A percentile compares a stretch with the other conserved stretches of the same genome.
These are phyloP conservation scores for Dynastes maya DNA, from an alignment of 2,888 invertebrate genomes.

Conservation along the genomic window DNA sequence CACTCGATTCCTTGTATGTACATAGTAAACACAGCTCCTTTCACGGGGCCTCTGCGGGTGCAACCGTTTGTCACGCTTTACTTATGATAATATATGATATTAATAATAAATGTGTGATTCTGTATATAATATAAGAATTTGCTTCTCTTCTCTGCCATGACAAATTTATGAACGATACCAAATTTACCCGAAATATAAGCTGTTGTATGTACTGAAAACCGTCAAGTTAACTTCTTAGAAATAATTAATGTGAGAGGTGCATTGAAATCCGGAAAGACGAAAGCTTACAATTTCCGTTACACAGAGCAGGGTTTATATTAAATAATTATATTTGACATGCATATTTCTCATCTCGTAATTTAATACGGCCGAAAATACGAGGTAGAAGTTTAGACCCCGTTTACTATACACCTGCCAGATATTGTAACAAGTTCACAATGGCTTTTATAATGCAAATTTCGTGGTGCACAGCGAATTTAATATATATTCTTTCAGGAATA, in stretches of 20 bases:
- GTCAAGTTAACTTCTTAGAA: background rate
- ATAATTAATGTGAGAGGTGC: slow-evolving; percentile 12
- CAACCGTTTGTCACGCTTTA: no score
- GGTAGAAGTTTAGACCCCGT: slow-evolving; percentile 7
- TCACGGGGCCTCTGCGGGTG: no score
- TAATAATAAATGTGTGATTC: no score
- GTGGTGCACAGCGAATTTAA: slow-evolving; percentile 26
- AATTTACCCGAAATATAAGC: background rate
- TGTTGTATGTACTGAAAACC: background rate
- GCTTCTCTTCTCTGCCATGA: no score
- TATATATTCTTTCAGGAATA: slow-evolving; percentile 33
- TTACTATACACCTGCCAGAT: slow-evolving; percentile 27
- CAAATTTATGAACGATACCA: no score
- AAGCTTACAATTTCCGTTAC: slow-evolving; percentile 27
- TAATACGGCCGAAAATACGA: slow-evolving; percentile 27
- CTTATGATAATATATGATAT: no score
- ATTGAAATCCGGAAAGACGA: slow-evolving; percentile 34
- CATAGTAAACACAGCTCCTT: no score
- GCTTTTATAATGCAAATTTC: slow-evolving; percentile 34
- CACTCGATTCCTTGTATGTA: no score
- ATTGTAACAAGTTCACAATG: slow-evolving; percentile 30
- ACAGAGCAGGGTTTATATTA: slow-evolving; percentile 14
- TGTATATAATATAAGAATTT: no score
- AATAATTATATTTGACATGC: slow-evolving; percentile 45
- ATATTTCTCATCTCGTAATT: slow-evolving; percentile 34